phyloP scores from a whole-genome alignment of 2,888 invertebrate genomes.

The Sesamia inferens region DNA sequence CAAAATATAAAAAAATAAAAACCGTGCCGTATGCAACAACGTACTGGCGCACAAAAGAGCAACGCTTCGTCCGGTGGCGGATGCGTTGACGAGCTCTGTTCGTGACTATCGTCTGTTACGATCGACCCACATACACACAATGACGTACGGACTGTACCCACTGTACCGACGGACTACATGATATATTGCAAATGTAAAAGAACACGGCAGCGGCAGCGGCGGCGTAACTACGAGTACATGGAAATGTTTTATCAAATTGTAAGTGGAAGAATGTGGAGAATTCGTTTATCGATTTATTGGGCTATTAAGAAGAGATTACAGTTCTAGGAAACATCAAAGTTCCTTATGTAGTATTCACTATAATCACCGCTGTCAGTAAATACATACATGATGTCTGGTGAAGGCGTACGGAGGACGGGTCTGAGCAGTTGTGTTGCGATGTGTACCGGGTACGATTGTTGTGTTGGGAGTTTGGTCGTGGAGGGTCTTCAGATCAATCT shows the following conservation, averaged over 20 bases:
- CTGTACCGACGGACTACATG: slow-evolving; percentile 42
- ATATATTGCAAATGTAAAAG: slow-evolving; percentile 55
- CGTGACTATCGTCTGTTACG: slow-evolving; percentile 85
- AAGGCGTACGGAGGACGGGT: too few species aligned
- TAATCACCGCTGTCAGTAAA: too few species aligned
- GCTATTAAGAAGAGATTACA: not conserved
- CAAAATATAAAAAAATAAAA: not conserved
- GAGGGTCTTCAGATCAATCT: too few species aligned
- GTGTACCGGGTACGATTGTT: too few species aligned
- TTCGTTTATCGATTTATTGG: not conserved
- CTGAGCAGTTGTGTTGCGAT: too few species aligned
- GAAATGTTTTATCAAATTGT: slow-evolving; percentile 14
- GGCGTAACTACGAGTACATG: slow-evolving; percentile 39
- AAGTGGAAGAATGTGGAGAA: not conserved
- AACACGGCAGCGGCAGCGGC: slow-evolving; percentile 29
- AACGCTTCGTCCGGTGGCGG: slow-evolving; percentile 72
- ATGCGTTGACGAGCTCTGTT: slow-evolving; percentile 80
- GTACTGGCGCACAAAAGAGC: slow-evolving; percentile 66
- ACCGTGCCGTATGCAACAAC: slow-evolving; percentile 59
- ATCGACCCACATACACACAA: slow-evolving; percentile 83
- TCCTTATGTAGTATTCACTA: too few species aligned
- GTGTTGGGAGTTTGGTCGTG: too few species aligned
- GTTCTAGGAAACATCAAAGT: not conserved
- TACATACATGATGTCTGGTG: too few species aligned
- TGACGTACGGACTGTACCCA: slow-evolving; percentile 51